Percentiles rank a stretch among this genome's conserved stretches.
Conservation (phyloP, 2,113 vertebrate genomes). For the Pavo muticus region DNA sequence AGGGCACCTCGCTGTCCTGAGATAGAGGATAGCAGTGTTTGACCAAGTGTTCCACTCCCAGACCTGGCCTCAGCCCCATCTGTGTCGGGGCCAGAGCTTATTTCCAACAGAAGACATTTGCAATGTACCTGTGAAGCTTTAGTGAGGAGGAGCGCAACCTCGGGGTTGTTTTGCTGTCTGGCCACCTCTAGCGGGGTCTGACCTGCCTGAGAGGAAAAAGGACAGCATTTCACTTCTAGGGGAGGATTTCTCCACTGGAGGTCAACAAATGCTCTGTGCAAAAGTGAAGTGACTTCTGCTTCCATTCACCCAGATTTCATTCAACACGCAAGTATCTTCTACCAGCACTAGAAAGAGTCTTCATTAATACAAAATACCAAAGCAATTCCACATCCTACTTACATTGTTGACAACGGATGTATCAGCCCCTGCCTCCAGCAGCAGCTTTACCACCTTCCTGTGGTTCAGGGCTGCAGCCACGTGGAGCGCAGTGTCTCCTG, state of each 20-base stretch:
- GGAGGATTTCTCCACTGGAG: background rate
- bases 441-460: constrained; percentile 91
- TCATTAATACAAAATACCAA: background rate
- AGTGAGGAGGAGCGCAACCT: constrained; percentile 92
- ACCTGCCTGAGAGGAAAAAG: constrained; percentile 81
- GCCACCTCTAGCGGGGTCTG: constrained; percentile 92
- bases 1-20: background rate
- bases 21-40: background rate
- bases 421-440: constrained; percentile 94
- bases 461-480: constrained; percentile 93
- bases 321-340: background rate
- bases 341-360: background rate
- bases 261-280: background rate
- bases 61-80: background rate
- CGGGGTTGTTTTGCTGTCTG: constrained; percentile 90
- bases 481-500: constrained; percentile 92
- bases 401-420: constrained; percentile 87
- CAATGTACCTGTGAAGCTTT: constrained; percentile 91
- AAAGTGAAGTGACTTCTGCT: background rate
- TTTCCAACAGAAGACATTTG: background rate
- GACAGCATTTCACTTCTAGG: background rate
- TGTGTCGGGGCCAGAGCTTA: background rate
- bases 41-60: background rate
- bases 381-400: constrained; percentile 52
- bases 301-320: background rate